Conservation (phyloP, 2,113 vertebrate species). For the Chloroceryle aenea region DNA sequence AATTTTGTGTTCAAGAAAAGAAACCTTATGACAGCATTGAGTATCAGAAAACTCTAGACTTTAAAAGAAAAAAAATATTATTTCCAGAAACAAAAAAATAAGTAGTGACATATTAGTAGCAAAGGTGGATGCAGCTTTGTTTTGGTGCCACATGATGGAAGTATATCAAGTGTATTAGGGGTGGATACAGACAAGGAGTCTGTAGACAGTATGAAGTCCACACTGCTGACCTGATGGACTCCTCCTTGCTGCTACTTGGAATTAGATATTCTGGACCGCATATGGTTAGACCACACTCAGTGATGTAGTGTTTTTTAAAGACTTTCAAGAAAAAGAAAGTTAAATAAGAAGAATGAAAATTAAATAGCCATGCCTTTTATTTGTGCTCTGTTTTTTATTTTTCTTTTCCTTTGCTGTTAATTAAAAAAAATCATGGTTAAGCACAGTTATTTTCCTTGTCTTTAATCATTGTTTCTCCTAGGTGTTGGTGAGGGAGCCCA, state of each 20-base stretch:
- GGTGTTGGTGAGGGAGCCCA: neutral
- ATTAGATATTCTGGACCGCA: neutral
- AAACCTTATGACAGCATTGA: neutral
- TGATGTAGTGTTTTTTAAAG: neutral
- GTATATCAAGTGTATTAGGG: rapidly evolving
- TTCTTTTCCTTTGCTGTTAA: neutral
- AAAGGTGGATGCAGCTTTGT: neutral
- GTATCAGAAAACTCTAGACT: neutral
- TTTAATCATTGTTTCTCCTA: neutral
- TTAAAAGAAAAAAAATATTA: neutral
- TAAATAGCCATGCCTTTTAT: neutral
- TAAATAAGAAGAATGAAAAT: neutral
- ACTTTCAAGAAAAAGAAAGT: neutral
- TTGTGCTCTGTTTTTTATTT: neutral
- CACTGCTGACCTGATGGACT: neutral
- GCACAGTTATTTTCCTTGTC: neutral
- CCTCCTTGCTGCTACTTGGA: neutral
- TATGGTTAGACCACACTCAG: neutral
- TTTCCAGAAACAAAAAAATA: neutral
- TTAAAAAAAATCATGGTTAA: neutral
- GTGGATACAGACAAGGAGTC: neutral
- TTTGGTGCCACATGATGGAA: neutral
- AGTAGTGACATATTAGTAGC: neutral
- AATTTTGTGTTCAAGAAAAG: neutral
- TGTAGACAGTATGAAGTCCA: neutral